Base-by-base conservation (phyloP, 2,888 invertebrate species). In the Eupithecia dodoneata region DNA sequence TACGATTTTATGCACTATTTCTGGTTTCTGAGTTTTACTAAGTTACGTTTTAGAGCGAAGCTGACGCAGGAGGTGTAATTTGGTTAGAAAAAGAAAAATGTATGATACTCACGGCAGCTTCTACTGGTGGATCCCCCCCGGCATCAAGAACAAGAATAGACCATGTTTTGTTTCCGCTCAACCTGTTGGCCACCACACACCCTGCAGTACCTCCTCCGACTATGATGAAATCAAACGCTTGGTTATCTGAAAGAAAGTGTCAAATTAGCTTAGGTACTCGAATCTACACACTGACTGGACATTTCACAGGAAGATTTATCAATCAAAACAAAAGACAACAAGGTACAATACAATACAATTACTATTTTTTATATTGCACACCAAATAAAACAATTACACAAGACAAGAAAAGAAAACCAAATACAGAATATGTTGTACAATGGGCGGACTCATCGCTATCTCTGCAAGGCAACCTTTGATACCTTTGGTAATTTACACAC, bases 191-290 rank as follows among this genome's bases (percentile, higher is more conserved):
- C 41, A 96, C 83, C 30, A 96, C 96, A 82, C 96, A 96, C 7
- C 96, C 96, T 2, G 96, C 95, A 80, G 96, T 95, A 45, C 96
- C 96, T 2, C 94, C 96, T n/a, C 96, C 96, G 71, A 96, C 91
- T 83, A 96, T 87, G 79, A 96, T 94, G 83, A 96, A 96, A 83
- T 96, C 96, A 83, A 87, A 94, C 76, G 78, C 71, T 74, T 81
- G 73, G 30, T 59, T 55, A 80, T 83, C 85, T 85, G 77, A 7
- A 85, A 83, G 7, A 69, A 63, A 5, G 15, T 13, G 12, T 65
- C 9, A 30, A 65, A 41, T 41, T 65, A 65, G n/a, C 47, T 47
- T 47, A 47, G 30, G 30, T 30, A 30, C 30, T 30, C 30, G 30
- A 1, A 12, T 15, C 13, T 13, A 0, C 52, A 13, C 52, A 52